A percentile compares a stretch with the other conserved stretches of the same genome.
Evolutionary conservation across 2,888 invertebrate species (phyloP).

Genomic region (Diplazon laetatorius): DNA sequence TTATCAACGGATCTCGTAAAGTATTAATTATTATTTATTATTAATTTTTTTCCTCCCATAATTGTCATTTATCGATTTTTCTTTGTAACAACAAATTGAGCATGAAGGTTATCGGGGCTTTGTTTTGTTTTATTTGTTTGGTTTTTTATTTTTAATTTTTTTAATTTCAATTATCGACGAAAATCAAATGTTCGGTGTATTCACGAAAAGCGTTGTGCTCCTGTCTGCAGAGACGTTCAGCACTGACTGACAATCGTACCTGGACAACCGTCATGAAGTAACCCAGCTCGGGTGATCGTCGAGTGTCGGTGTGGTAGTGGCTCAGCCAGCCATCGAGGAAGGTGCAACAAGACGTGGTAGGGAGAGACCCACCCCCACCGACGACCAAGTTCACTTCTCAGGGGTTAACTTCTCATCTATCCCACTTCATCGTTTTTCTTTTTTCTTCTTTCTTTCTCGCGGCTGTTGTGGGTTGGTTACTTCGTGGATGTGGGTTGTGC

Average conservation of each 20-base stretch:
- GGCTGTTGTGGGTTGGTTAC: background rate
- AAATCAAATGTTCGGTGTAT: too few species aligned
- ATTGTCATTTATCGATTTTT: background rate
- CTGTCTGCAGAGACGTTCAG: constrained; percentile 72
- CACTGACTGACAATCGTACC: constrained; percentile 78
- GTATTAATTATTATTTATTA: background rate
- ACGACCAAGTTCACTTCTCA: constrained; percentile 9
- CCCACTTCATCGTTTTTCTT: constrained; percentile 8
- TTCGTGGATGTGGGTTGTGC: constrained; percentile 14
- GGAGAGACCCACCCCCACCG: constrained; percentile 42
- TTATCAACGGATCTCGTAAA: constrained; percentile 2
- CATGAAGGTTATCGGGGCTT: too few species aligned
- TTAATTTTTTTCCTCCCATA: background rate
- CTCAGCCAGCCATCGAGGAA: constrained; percentile 37
- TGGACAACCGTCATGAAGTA: constrained; percentile 76
- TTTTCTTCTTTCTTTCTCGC: background rate
- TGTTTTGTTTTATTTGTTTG: too few species aligned
- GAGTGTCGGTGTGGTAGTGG: constrained; percentile 50
- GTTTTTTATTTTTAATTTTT: too few species aligned
- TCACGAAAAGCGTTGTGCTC: too few species aligned
- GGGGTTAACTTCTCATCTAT: constrained; percentile 10
- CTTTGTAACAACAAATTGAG: too few species aligned
- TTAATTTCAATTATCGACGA: too few species aligned
- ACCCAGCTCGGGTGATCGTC: constrained; percentile 65
- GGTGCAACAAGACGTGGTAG: constrained; percentile 36